These are phyloP conservation scores for Cosmia pyralina DNA, from an alignment of 2,888 invertebrate species.

Conservation along the genomic window DNA sequence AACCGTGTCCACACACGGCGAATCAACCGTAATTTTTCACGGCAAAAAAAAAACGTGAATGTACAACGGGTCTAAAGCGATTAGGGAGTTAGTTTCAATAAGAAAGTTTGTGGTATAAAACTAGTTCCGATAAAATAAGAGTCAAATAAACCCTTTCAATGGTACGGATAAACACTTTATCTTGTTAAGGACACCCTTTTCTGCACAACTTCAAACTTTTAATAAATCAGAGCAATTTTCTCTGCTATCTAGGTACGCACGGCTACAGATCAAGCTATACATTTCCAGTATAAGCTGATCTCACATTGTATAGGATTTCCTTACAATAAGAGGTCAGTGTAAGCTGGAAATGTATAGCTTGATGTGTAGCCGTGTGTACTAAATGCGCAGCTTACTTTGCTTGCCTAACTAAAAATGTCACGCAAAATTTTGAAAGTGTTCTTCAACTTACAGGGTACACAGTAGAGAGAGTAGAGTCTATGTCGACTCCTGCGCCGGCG, in stretches of 20 bases:
- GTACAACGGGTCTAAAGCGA: neutral
- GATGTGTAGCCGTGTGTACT: no score
- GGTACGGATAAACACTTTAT: conserved; percentile 14
- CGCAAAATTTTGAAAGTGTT: neutral
- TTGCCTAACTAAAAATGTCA: neutral
- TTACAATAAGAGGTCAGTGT: no score
- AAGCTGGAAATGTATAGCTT: no score
- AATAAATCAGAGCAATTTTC: conserved; percentile 3
- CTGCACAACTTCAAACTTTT: conserved; percentile 12
- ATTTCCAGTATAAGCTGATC: no score
- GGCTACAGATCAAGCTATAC: no score
- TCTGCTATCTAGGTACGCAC: neutral
- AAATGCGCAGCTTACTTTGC: neutral
- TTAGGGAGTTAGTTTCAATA: neutral
- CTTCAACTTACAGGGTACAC: conserved; percentile 58
- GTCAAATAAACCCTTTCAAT: conserved; percentile 24
- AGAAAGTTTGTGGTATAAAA: neutral
- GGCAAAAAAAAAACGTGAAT: neutral
- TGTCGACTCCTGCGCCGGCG: conserved; percentile 77
- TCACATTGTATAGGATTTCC: no score
- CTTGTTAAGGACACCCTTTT: conserved; percentile 13
- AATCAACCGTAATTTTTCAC: neutral
- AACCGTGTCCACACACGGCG: neutral
- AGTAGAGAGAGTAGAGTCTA: conserved; percentile 81
- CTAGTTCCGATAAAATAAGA: conserved; percentile 28